Evolutionary conservation across 2,888 invertebrate genomes (phyloP).

Genomic region (Plagiodera versicolora): DNA sequence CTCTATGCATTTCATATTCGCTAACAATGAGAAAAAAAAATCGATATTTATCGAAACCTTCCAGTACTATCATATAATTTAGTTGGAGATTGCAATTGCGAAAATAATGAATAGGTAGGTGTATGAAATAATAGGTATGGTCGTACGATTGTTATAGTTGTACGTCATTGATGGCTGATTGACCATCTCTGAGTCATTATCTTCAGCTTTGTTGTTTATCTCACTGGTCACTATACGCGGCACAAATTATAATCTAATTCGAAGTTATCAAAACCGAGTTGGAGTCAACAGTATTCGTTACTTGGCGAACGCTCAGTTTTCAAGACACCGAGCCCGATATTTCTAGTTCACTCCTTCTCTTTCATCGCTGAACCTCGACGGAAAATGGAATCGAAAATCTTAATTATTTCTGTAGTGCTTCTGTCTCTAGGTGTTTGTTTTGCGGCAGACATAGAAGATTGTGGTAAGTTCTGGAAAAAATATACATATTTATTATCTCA

Average conservation of each 20-base stretch:
- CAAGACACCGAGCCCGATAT: not conserved
- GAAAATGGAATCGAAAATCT: slow-evolving; percentile 3
- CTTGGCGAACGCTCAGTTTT: not conserved
- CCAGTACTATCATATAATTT: not conserved
- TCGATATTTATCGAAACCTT: too few species aligned
- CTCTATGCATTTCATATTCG: too few species aligned
- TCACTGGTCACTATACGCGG: not conserved
- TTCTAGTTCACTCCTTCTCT: too few species aligned
- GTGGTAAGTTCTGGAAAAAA: not conserved
- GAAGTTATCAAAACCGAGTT: not conserved
- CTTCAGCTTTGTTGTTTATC: not conserved
- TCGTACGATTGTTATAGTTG: not conserved
- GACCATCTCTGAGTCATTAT: not conserved
- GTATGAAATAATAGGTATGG: not conserved
- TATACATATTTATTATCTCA: not conserved
- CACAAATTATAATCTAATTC: not conserved
- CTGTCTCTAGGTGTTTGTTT: not conserved
- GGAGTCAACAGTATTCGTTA: not conserved
- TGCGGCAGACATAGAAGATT: slow-evolving; percentile 2
- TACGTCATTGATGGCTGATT: not conserved
- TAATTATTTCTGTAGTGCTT: not conserved
- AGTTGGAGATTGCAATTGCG: not conserved
- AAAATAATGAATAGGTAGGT: not conserved
- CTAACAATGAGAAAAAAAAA: too few species aligned
- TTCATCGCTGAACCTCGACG: too few species aligned